Evolutionary conservation across 2,888 invertebrate genomes (phyloP), one percentile per base, ranked within the genome.

Genomic region (Oligia fasciuncula): DNA sequence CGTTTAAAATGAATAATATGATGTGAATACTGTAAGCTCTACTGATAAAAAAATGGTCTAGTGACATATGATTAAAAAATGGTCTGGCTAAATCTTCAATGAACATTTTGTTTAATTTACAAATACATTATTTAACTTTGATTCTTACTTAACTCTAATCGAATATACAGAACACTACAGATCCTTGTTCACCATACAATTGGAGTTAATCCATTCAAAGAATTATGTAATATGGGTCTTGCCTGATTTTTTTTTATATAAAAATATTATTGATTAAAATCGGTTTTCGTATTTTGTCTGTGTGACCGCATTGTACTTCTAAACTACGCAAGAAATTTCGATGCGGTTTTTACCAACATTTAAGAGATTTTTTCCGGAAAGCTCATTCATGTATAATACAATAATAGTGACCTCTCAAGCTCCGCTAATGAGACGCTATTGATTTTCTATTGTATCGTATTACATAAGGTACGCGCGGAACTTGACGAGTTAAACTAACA

Each of bases 1-100:
- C 23, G 51, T 65, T 65, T 35, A 67, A 51, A 69, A 40, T 35
- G 23, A 43, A 63, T 43, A 73, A 49, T 35, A 54, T 66, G 14
- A 46, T 29, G 2, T 17, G 71, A 60, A 67, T 69, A 72, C 57
- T 73, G 73, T 76, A 84, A 81, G 74, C 79, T 46, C 76, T 66
- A 76, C 66, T 60, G 69, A 73, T 35, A 6, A 62, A 57, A 46
- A 51, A 57, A 66, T 66, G 43, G 3, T 68, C 2, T 17, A 17
- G 67, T 67, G 40, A 62, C 43, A 35, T 66, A 13, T 23, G 66
- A 40, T 13, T 23, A 23, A 67, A 46, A 19, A 62, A 65, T 49
- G 40, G 1, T 63, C 0, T 17, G 29, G 29, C 78, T 71, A 66
- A n/a, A 43, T 13, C 11, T 43, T 49, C 46, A 46, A 80, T 5